A percentile compares a stretch with the other conserved stretches of the same genome.
Evolutionary conservation across 2,113 vertebrate genomes (phyloP).

Genomic region (Ciconia boyciana): DNA sequence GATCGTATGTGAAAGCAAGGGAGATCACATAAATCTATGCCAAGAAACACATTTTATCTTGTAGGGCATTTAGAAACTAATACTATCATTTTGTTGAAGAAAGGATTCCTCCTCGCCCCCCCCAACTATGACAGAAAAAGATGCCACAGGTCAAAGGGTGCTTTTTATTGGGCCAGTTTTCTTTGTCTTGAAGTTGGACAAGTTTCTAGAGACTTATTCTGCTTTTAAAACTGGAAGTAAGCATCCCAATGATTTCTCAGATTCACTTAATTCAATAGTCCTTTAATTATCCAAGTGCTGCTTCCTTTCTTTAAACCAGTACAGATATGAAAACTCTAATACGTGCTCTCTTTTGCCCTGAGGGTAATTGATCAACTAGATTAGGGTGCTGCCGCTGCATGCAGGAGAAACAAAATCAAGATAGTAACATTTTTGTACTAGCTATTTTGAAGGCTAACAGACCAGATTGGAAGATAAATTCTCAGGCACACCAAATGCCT

Average conservation of each 20-base stretch:
- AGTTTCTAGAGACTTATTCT: background rate
- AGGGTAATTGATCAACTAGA: background rate
- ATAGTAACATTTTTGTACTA: background rate
- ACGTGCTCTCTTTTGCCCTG: background rate
- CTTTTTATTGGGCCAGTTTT: background rate
- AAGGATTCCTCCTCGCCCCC: background rate
- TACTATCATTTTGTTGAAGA: background rate
- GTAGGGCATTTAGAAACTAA: background rate
- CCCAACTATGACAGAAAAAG: background rate
- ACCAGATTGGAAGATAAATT: background rate
- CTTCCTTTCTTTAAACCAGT: background rate
- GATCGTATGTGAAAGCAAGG: background rate
- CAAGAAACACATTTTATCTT: background rate
- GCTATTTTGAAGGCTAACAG: background rate
- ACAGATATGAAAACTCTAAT: background rate
- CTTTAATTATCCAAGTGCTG: background rate
- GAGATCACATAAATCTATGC: background rate
- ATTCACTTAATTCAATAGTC: background rate
- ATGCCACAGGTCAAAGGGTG: background rate
- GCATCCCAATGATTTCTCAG: background rate
- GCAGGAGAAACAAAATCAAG: background rate
- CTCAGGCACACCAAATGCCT: background rate
- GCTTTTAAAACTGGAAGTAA: background rate
- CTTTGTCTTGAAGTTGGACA: background rate
- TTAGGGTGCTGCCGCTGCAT: background rate